These are phyloP conservation scores for Shinisaurus crocodilurus DNA, from an alignment of 2,113 vertebrate species.

Conservation along the genomic window DNA sequence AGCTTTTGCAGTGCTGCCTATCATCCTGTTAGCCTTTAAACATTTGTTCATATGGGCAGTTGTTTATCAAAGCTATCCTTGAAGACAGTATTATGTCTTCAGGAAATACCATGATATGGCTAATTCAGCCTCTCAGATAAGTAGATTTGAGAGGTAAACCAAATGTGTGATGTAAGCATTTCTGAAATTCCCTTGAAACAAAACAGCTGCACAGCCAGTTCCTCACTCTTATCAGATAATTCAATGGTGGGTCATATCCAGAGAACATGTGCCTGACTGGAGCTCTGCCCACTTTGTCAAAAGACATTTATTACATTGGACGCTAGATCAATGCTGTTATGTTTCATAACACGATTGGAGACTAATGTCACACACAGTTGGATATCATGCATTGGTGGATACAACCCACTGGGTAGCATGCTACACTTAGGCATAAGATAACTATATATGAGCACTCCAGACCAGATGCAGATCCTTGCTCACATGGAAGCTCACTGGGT, in stretches of 20 bases:
- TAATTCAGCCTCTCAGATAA: background rate
- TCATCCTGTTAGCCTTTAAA: background rate
- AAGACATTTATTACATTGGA: background rate
- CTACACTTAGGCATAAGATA: background rate
- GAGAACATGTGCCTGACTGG: background rate
- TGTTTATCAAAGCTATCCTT: slow-evolving; percentile 25
- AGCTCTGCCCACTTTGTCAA: background rate
- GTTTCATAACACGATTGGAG: background rate
- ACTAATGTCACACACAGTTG: background rate
- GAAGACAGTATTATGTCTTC: background rate
- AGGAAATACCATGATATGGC: slow-evolving; percentile 1
- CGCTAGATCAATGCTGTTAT: background rate
- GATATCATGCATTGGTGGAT: background rate
- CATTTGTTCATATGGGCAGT: background rate
- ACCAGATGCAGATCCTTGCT: background rate
- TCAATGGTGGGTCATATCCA: background rate
- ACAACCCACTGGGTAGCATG: background rate
- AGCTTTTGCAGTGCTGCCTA: slow-evolving; percentile 19
- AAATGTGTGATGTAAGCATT: slow-evolving; percentile 1
- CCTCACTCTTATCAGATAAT: fast-evolving
- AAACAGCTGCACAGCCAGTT: background rate
- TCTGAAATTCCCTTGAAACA: background rate
- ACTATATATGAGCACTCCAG: background rate
- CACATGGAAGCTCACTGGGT: background rate
- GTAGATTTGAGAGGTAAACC: background rate